Evolutionary conservation across 1,140 invertebrate species (phyloP).

Genomic region (Halictus rubicundus): DNA sequence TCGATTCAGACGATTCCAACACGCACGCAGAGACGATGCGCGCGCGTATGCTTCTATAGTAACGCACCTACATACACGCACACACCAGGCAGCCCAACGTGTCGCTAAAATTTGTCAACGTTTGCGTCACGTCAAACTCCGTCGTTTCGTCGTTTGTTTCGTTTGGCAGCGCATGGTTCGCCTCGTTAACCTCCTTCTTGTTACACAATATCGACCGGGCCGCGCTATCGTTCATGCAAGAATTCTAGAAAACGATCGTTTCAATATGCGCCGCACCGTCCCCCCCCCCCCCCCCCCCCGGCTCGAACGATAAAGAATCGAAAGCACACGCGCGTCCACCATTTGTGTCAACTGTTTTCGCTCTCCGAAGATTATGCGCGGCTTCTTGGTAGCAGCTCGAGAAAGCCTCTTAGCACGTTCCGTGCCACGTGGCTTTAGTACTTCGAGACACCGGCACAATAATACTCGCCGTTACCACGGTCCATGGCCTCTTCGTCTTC

Average conservation of each 20-base stretch:
- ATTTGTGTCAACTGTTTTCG: conserved; percentile 3
- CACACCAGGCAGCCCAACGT: not conserved
- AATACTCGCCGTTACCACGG: not conserved
- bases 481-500: not conserved
- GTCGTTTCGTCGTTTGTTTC: conserved; percentile 22
- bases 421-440: not conserved
- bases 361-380: not conserved
- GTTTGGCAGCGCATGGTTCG: conserved; percentile 20
- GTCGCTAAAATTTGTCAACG: conserved; percentile 29
- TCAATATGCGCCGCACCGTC: not conserved
- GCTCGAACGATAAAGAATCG: not conserved
- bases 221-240: not conserved
- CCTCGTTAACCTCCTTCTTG: not conserved
- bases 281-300: not conserved
- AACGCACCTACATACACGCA: too few relatives aligned
- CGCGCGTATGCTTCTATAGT: too few relatives aligned
- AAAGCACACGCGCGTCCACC: not conserved
- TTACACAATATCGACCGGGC: not conserved
- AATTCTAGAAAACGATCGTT: not conserved
- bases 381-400: not conserved
- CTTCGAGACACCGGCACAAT: not conserved
- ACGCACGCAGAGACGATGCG: not conserved
- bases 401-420: not conserved
- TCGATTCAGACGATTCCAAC: conserved; percentile 1
- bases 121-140: conserved; percentile 16